Conservation (phyloP, 2,113 vertebrate genomes). For the Periophthalmus modestus region DNA sequence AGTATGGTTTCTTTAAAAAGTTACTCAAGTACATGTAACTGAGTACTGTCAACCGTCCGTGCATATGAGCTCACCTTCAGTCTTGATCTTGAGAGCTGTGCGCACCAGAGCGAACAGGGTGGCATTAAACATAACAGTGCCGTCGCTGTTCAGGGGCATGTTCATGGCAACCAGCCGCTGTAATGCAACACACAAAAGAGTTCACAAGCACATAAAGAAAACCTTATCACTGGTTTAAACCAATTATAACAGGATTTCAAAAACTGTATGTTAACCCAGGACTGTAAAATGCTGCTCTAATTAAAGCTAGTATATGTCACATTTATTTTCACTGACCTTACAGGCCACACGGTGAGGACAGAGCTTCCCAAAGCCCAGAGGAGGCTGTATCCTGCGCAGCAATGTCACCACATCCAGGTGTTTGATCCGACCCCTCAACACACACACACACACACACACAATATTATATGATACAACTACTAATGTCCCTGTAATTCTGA, state of each 20-base stretch:
- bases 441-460: constrained; percentile 8
- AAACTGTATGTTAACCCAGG: too few relatives aligned
- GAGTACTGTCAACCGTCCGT: too few relatives aligned
- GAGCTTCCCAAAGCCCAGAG: constrained; percentile 94
- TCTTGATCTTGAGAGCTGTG: constrained; percentile 98
- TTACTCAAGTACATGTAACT: too few relatives aligned
- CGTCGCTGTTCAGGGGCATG: constrained; percentile 98
- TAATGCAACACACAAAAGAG: constrained; percentile 30
- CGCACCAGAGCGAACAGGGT: constrained; percentile 97
- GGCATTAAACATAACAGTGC: constrained; percentile 98
- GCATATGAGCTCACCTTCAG: constrained; percentile 83
- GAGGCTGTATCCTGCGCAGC: constrained; percentile 95
- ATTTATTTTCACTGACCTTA: constrained; percentile 79
- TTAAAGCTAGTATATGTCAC: too few relatives aligned
- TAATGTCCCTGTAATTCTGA: too few relatives aligned
- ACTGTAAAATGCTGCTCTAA: too few relatives aligned
- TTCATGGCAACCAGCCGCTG: constrained; percentile 99
- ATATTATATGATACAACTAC: background rate
- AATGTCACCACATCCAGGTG: constrained; percentile 97
- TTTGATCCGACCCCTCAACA: constrained; percentile 91
- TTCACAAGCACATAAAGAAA: background rate
- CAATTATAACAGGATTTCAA: too few relatives aligned
- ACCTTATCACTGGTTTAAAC: too few relatives aligned
- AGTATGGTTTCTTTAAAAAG: too few relatives aligned
- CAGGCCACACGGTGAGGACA: constrained; percentile 97